Base-by-base conservation (phyloP, 1,140 invertebrate species). In the Zaprionus africanus region DNA sequence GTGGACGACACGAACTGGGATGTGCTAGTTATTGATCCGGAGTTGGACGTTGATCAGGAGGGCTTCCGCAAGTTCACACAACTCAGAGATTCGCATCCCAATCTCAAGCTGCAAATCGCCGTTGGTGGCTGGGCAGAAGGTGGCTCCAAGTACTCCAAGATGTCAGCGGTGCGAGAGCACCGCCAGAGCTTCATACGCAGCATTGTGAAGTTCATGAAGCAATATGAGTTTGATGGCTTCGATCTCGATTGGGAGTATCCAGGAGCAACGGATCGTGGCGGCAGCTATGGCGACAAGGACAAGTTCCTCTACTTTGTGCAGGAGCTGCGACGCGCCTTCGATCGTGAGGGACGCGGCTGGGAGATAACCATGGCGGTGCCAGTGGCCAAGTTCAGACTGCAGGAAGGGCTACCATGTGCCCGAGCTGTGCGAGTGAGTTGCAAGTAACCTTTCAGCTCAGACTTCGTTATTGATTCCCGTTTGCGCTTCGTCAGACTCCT, bases 71-170 rank as follows among this genome's bases (percentile, higher is more conserved):
- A 97, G 79, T 98, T 98, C 87, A 97, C 96, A 0, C 93, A 94
- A 6, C 93, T 98, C 2, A 96, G 95, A 34, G 91, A 94, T 13
- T 96, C 95, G 19, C 94, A 96, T 92, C 97, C 97, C 0, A 90
- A 95, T 19, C 92, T 98, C 11, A 97, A 97, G 92, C 95, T 97
- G 6, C 93, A 95, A 82, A 94, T 98, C 1, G 97, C 97, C 0
- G 96, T 98, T 1, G 97, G 97, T 0, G 97, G 97, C 2, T 98
- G 97, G 97, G 97, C 95, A 1, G 97, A 98, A 90, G 97, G 97
- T 34, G 97, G 97, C 13, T 94, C 94, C 62, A 98, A 98, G 87
- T 98, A 98, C 92, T 98, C 97, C 0, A 94, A 95, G 22, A 95
- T 98, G 94, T 96, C 97, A 0, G 94, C 95, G 0, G 93, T 95